Base-by-base conservation (phyloP, 1,140 invertebrate species). In the Pachyrhynchus sulphureomaculatus region DNA sequence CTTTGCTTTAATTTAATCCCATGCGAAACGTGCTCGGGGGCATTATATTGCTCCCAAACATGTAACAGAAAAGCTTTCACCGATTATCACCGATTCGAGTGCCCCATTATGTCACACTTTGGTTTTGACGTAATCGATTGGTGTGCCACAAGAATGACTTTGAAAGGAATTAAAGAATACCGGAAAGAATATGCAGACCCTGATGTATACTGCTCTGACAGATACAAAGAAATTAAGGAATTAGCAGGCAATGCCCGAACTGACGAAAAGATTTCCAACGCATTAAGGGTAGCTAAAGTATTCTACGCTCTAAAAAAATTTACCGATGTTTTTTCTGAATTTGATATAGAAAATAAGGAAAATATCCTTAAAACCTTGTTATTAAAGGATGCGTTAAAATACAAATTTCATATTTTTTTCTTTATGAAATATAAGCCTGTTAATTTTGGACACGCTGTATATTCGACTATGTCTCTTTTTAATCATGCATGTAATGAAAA, bases 401-500 rank as follows among this genome's bases (percentile, higher is more conserved):
- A n/a, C n/a, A n/a, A n/a, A n/a, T n/a, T n/a, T n/a, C n/a, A n/a
- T n/a, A n/a, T n/a, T n/a, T n/a, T n/a, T n/a, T n/a, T n/a, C n/a
- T n/a, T n/a, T n/a, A n/a, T n/a, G n/a, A n/a, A n/a, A n/a, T n/a
- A 3, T 4, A n/a, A 37, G 4, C 10, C 3, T 4, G 5, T 8
- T 13, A 6, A 4, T 37, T 4, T 42, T 20, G 39, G 15, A 1
- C 8, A 18, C 1, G 39, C 39, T 12, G 12, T 42, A 20, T 42
- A 8, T 21, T 20, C 39, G 12, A 18, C 17, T 18, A 20, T 42
- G 15, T 4, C 39, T 42, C 4, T 42, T 2, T 42, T 42, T 20
- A 42, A 42, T 18, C 39, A 42, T 42, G 39, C 39, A 1, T 42
- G 39, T 21, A 42, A 21, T 5, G 39, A 42, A 42, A 42, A 42